These are phyloP conservation scores for Petrolisthes cinctipes DNA, from an alignment of 2,888 invertebrate genomes.

Conservation along the genomic window DNA sequence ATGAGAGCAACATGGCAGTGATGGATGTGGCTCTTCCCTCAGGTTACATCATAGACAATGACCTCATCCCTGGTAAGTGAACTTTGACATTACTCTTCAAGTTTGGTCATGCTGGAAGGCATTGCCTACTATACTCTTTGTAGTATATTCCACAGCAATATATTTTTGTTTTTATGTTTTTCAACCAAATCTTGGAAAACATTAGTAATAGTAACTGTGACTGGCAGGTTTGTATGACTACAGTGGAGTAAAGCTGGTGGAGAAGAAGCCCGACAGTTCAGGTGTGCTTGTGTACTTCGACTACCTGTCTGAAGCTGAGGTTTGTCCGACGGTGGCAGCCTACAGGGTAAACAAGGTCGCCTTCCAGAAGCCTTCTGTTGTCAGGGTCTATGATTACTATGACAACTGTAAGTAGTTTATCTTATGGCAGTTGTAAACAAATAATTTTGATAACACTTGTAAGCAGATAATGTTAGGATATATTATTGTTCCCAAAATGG, in stretches of 20 bases:
- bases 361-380: slow-evolving; percentile 86
- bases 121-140: no score
- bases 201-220: neutral
- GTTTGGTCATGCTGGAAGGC: no score
- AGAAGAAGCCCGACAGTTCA: slow-evolving; percentile 77
- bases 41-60: slow-evolving; percentile 85
- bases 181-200: neutral
- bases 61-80: slow-evolving; percentile 78
- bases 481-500: no score
- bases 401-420: slow-evolving; percentile 82
- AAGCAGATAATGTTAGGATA: no score
- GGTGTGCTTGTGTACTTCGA: slow-evolving; percentile 81
- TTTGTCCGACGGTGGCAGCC: slow-evolving; percentile 86
- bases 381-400: slow-evolving; percentile 90
- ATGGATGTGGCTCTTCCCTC: slow-evolving; percentile 91
- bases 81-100: slow-evolving; percentile 66
- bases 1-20: slow-evolving; percentile 88
- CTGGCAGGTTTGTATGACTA: slow-evolving; percentile 63
- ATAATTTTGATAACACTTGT: no score
- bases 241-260: slow-evolving; percentile 75
- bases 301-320: slow-evolving; percentile 77
- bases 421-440: no score
- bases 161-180: no score
- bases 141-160: neutral
- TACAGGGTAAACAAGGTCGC: slow-evolving; percentile 87